Evolutionary conservation across 2,113 vertebrate species (phyloP).

Genomic region (Agelaius tricolor): DNA sequence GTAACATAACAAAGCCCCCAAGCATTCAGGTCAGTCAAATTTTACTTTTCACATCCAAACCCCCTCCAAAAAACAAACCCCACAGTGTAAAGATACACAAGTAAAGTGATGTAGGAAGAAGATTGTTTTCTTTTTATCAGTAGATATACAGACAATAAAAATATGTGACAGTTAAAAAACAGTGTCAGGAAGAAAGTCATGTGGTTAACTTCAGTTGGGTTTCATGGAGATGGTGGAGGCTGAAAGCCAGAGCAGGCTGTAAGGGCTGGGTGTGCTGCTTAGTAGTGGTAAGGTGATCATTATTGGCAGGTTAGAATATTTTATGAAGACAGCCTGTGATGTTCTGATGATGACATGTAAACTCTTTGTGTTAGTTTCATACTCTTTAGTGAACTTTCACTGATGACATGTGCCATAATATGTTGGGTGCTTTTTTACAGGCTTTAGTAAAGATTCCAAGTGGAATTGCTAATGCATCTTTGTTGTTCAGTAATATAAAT

Average conservation of each 20-base stretch:
- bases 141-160: background rate
- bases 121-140: background rate
- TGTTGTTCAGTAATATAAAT: constrained; percentile 12
- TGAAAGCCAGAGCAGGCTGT: background rate
- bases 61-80: background rate
- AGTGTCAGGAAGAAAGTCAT: background rate
- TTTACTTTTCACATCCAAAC: background rate
- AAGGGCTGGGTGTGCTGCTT: background rate
- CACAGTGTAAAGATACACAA: background rate
- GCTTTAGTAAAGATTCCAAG: background rate
- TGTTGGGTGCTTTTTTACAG: background rate
- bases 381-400: background rate
- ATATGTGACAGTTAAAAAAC: background rate
- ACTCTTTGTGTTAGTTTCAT: background rate
- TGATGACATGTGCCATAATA: background rate
- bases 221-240: background rate
- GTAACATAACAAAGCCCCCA: background rate
- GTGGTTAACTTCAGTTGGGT: background rate
- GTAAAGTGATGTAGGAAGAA: background rate
- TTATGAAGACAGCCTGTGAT: background rate
- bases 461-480: background rate
- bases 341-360: background rate
- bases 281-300: background rate
- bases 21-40: background rate
- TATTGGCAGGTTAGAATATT: background rate